A percentile compares a stretch with the other conserved stretches of the same genome.
phyloP scores from a whole-genome alignment of 2,113 vertebrate genomes.

The Pseudonaja textilis region DNA sequence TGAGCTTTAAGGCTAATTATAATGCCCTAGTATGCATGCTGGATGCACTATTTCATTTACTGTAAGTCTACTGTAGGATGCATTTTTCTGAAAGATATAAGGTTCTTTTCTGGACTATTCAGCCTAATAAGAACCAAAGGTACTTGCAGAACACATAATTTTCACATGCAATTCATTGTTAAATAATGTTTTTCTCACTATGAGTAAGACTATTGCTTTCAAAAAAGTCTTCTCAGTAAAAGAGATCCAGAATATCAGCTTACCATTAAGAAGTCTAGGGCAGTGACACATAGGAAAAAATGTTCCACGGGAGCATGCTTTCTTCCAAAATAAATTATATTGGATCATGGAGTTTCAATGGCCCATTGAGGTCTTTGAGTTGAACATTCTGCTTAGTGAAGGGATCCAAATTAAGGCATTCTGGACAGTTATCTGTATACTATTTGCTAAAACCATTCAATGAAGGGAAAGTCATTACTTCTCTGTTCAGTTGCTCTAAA shows the following conservation, averaged over 20 bases:
- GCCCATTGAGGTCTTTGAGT: not conserved
- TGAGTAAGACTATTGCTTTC: not conserved
- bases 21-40: not conserved
- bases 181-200: not conserved
- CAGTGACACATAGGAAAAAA: not conserved
- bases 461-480: not conserved
- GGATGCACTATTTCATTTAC: not conserved
- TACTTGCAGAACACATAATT: not conserved
- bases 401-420: not conserved
- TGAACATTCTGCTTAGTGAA: not conserved
- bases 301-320: not conserved
- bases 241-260: not conserved
- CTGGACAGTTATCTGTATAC: not conserved
- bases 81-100: not conserved
- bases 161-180: not conserved
- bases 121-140: not conserved
- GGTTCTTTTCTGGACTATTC: not conserved
- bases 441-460: not conserved
- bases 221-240: not conserved
- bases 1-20: not conserved
- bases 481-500: not conserved
- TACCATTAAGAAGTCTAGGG: not conserved
- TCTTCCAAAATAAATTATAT: not conserved
- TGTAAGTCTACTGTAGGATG: not conserved
- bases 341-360: not conserved